Evolutionary conservation across 2,113 vertebrate genomes (phyloP).

Genomic region (Chauna torquata): DNA sequence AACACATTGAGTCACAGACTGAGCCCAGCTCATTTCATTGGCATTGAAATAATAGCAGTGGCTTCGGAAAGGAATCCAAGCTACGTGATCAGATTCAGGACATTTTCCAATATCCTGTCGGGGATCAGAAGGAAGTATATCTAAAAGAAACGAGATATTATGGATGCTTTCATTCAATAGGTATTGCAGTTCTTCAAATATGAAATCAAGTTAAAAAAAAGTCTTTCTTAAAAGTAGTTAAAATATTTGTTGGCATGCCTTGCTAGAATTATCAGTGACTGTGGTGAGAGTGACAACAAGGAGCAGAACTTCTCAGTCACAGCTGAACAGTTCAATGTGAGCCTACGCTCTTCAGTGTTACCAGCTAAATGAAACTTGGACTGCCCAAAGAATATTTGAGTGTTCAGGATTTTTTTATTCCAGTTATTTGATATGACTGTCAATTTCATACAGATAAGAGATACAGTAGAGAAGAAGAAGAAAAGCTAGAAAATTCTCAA

Average conservation of each 20-base stretch:
- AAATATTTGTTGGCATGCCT: neutral
- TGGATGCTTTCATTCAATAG: neutral
- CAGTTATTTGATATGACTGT: neutral
- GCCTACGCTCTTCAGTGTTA: neutral
- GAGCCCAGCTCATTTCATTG: slow-evolving; percentile 76
- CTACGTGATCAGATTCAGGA: slow-evolving; percentile 69
- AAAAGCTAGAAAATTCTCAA: neutral
- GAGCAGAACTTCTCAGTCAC: neutral
- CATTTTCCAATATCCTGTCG: slow-evolving; percentile 81
- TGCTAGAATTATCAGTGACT: neutral
- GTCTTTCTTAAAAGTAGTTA: neutral
- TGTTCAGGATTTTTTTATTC: neutral
- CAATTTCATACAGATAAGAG: neutral
- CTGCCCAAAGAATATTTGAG: neutral
- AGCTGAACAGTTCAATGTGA: neutral
- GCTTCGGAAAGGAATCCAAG: slow-evolving; percentile 83
- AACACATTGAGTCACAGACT: slow-evolving; percentile 80
- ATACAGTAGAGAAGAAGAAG: neutral
- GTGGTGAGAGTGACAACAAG: neutral
- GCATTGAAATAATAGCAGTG: slow-evolving; percentile 80
- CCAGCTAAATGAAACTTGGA: neutral
- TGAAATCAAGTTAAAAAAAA: neutral
- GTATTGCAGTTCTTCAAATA: neutral
- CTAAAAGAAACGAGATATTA: slow-evolving; percentile 65
- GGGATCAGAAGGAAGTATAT: slow-evolving; percentile 72